These are phyloP conservation scores for Lampris incognitus DNA, from an alignment of 2,113 vertebrate species.

Conservation along the genomic window DNA sequence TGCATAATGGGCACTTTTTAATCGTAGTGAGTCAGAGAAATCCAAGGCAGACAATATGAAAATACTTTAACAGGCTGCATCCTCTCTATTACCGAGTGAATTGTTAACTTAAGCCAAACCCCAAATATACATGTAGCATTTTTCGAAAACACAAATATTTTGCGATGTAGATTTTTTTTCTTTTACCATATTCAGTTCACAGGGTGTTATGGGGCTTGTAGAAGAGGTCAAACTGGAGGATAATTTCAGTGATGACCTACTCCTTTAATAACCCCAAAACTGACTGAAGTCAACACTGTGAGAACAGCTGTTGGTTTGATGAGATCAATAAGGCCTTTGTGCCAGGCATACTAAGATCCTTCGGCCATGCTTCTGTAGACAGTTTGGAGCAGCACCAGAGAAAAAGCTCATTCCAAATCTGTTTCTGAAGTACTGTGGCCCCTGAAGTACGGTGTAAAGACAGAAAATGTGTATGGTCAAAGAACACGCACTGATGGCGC, in stretches of 20 bases:
- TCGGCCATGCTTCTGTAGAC: constrained; percentile 37
- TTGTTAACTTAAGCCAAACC: too few species aligned
- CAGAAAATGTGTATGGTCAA: constrained; percentile 39
- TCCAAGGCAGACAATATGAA: too few species aligned
- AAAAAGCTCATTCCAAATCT: constrained; percentile 46
- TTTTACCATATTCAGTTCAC: background rate
- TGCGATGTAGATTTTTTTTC: background rate
- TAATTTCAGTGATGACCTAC: constrained; percentile 33
- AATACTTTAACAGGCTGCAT: too few species aligned
- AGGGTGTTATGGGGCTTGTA: background rate
- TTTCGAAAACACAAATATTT: too few species aligned
- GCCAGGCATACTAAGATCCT: constrained; percentile 17
- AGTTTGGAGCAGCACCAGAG: constrained; percentile 56
- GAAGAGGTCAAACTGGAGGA: constrained; percentile 2
- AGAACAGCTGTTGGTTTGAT: constrained; percentile 50
- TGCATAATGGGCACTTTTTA: too few species aligned
- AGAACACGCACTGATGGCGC: constrained; percentile 69
- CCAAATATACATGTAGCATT: too few species aligned
- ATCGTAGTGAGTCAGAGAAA: too few species aligned
- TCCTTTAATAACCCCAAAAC: constrained; percentile 36
- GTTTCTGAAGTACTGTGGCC: constrained; percentile 64
- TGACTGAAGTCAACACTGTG: constrained; percentile 27
- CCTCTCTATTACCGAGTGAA: too few species aligned
- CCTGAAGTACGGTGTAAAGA: constrained; percentile 51
- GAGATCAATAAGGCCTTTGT: constrained; percentile 60